phyloP scores from a whole-genome alignment of 1,140 invertebrate species.

The Scaptodrosophila lebanonensis region DNA sequence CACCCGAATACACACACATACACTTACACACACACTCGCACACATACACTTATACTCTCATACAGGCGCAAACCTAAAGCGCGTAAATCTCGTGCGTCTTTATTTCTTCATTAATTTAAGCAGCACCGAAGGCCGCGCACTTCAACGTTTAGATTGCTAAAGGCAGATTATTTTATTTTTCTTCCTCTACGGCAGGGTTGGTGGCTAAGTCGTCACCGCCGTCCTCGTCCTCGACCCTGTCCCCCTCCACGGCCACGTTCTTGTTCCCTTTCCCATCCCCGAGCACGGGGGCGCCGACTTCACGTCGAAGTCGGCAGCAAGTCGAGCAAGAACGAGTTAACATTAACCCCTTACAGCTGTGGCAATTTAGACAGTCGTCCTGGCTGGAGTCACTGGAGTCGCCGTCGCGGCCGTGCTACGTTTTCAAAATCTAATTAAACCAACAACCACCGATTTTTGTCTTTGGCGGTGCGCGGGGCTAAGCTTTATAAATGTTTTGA shows the following conservation, averaged over 20 bases:
- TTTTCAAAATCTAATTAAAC: conserved; percentile 73
- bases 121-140: conserved; percentile 45
- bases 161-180: conserved; percentile 53
- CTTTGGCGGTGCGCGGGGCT: conserved; percentile 40
- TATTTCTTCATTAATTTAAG: conserved; percentile 77
- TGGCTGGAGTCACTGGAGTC: conserved; percentile 4
- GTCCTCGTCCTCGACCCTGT: too few species aligned
- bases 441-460: conserved; percentile 74
- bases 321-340: conserved; percentile 54
- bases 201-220: too few species aligned
- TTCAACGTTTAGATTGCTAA: conserved; percentile 53
- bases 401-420: conserved; percentile 26
- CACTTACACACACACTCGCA: neutral
- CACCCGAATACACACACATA: conserved; percentile 6
- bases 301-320: too few species aligned
- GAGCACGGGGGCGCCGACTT: too few species aligned
- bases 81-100: conserved; percentile 72
- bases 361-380: conserved; percentile 70
- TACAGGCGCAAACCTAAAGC: conserved; percentile 39
- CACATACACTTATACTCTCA: neutral
- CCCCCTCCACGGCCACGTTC: too few species aligned
- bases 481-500: conserved; percentile 75
- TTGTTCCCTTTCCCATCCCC: too few species aligned
- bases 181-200: too few species aligned
- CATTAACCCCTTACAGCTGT: conserved; percentile 70